Percentiles rank a stretch among this genome's conserved stretches.
Conservation (phyloP, 1,140 invertebrate species). For the Drosophila dunni region DNA sequence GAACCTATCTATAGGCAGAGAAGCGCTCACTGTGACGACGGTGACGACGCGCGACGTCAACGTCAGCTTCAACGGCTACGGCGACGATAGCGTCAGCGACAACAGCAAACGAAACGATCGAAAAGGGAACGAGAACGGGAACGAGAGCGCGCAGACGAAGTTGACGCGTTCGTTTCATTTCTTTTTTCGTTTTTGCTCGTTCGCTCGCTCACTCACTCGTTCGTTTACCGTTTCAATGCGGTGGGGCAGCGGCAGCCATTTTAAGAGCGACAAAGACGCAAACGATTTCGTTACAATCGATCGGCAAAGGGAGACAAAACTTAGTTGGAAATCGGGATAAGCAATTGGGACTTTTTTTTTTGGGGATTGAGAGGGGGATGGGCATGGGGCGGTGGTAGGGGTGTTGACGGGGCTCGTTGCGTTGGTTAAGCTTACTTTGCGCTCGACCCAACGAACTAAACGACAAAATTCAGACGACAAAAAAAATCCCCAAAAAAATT, state of each 20-base stretch:
- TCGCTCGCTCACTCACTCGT: neutral
- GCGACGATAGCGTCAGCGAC: neutral
- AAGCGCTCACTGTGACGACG: constrained; percentile 7
- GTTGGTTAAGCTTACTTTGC: constrained; percentile 10
- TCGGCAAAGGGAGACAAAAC: constrained; percentile 36
- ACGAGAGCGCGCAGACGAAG: neutral
- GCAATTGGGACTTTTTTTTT: no score
- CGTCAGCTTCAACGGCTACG: neutral
- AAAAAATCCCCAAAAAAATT: constrained; percentile 8
- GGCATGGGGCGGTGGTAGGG: neutral
- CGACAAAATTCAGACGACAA: constrained; percentile 10
- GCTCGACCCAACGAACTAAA: constrained; percentile 19
- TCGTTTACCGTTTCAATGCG: constrained; percentile 51
- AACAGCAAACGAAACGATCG: constrained; percentile 1
- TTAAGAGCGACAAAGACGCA: constrained; percentile 54
- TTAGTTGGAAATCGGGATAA: constrained; percentile 11
- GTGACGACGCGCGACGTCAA: neutral
- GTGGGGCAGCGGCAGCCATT: constrained; percentile 37
- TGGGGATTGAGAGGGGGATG: neutral
- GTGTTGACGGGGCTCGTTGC: neutral
- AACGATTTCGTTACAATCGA: constrained; percentile 5
- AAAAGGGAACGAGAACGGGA: constrained; percentile 5
- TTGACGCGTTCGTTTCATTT: constrained; percentile 1
- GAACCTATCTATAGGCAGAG: constrained; percentile 67
- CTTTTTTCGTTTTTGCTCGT: neutral